Conservation (phyloP, 2,113 vertebrate genomes). For the Caranx melampygus region DNA sequence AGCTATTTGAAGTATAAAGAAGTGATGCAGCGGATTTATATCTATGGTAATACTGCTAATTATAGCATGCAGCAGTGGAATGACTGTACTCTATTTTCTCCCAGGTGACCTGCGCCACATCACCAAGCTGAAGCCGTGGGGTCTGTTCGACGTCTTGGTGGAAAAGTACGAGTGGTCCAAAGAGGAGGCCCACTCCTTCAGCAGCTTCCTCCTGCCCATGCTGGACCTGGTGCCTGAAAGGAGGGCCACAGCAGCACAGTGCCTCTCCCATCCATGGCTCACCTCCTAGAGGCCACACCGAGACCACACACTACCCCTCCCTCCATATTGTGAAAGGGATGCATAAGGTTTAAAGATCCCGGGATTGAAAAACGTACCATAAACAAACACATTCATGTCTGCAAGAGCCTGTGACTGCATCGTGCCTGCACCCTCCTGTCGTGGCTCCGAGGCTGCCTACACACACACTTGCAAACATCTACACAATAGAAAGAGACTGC, state of each 20-base stretch:
- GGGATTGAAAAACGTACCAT: slow-evolving; percentile 30
- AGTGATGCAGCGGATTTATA: slow-evolving; percentile 10
- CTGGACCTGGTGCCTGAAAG: slow-evolving; percentile 95
- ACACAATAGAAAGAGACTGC: slow-evolving; percentile 40
- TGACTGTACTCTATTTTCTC: background rate
- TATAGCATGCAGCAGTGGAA: background rate
- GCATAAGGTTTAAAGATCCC: slow-evolving; percentile 33
- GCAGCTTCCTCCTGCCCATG: slow-evolving; percentile 97
- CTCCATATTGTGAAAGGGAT: slow-evolving; percentile 21
- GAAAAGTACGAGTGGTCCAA: slow-evolving; percentile 97
- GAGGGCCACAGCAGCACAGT: slow-evolving; percentile 93
- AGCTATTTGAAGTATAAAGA: slow-evolving; percentile 29
- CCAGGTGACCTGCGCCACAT: slow-evolving; percentile 97
- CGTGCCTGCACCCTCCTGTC: slow-evolving; percentile 36
- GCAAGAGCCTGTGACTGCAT: slow-evolving; percentile 43
- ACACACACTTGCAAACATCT: slow-evolving; percentile 32
- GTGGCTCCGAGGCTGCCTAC: slow-evolving; percentile 17
- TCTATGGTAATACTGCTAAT: background rate
- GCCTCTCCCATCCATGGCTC: slow-evolving; percentile 95
- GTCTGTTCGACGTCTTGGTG: slow-evolving; percentile 91
- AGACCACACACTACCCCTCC: background rate
- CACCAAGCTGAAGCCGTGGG: slow-evolving; percentile 98
- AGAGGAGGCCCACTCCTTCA: slow-evolving; percentile 92
- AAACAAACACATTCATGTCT: slow-evolving; percentile 26
- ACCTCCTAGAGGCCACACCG: slow-evolving; percentile 79